Evolutionary conservation across 2,888 invertebrate species (phyloP), one percentile per base, ranked within the genome.

Genomic region (Nemapogon koenigi): DNA sequence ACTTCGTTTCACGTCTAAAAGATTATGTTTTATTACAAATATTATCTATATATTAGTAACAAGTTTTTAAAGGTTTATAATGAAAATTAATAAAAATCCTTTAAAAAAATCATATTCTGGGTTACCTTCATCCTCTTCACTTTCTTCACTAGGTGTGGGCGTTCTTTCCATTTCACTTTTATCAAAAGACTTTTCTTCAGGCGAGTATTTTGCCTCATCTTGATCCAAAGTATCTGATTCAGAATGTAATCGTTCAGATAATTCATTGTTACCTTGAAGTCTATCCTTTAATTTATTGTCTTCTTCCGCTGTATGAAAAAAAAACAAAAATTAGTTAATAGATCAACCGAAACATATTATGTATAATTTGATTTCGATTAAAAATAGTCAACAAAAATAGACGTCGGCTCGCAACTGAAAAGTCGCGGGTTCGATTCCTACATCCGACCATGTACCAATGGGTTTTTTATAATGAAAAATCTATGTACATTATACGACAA

Each of bases 161-260:
- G 78, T 78, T 47, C 71, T 61, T 18, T 75, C 81, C 35, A 75
- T 72, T 46, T 88, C 87, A 53, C 84, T 85, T 44, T 87, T 84
- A 33, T 87, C 87, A 40, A 87, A 75, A 2, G 83, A 84, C 56
- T 91, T 90, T 50, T 90, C 90, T 68, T 91, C 90, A 1, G 89
- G 90, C 1, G 88, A 88, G 58, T 90, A 90, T 60, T 91, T 90
- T 18, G 83, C 81, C 62, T 90, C 89, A 50, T 88, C 87, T 44
- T 75, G 76, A 46, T 78, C 78, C 25, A 69, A 58, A 6, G 30
- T 32, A 46, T 78, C 78, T 10, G 61, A 59, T 33, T 75, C 75
- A 30, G 57, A 50, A 38, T 53, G 55, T n/a, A 57, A 49, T 7
- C 63, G 59, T 44, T 79, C 76, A 28, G 62, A 49, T 25, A 69